Conservation (phyloP, 2,888 invertebrate genomes). For the Ariolimax columbianus region DNA sequence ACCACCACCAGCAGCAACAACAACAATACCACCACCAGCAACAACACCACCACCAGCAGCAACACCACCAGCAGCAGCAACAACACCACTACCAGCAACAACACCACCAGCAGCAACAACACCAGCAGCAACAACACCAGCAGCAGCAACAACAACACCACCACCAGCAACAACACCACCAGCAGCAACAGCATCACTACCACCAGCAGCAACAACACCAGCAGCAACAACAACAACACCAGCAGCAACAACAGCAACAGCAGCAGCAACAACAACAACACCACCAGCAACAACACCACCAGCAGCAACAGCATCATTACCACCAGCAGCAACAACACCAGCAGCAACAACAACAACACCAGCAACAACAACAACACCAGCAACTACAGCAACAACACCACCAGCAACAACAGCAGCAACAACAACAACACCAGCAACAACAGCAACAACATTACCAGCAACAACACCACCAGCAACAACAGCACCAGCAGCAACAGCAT, state of each 20-base stretch:
- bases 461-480: too few species aligned
- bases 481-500: too few species aligned
- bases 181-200: not conserved
- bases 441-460: too few species aligned
- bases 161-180: not conserved
- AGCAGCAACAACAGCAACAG: not conserved
- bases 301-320: too few species aligned
- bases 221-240: not conserved
- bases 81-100: not conserved
- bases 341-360: too few species aligned
- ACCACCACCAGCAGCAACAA: not conserved
- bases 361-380: too few species aligned
- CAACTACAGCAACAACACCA: too few species aligned
- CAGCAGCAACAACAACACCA: not conserved
- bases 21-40: not conserved
- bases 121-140: not conserved
- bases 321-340: too few species aligned
- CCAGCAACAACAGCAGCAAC: too few species aligned
- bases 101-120: not conserved
- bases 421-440: too few species aligned
- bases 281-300: too few species aligned
- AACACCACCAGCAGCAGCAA: not conserved
- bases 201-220: not conserved
- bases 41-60: not conserved
- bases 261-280: not conserved